A percentile compares a stretch with the other conserved stretches of the same genome.
Evolutionary conservation across 1,140 invertebrate species (phyloP).

Genomic region (Lasioglossum albipes): DNA sequence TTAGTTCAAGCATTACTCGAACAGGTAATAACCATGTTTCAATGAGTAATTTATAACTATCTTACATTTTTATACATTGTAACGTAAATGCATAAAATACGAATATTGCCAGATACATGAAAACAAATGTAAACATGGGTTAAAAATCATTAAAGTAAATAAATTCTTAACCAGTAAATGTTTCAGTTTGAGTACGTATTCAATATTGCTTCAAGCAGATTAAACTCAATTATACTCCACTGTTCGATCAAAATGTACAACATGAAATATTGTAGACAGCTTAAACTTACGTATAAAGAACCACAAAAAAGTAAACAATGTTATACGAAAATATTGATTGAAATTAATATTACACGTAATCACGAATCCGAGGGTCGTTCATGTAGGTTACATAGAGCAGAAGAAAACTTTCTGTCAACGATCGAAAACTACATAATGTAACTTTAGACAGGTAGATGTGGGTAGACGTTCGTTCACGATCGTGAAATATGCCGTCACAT

Average conservation of each 20-base stretch:
- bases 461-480: not conserved
- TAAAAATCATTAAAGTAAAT: not conserved
- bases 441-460: not conserved
- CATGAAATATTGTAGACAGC: not conserved
- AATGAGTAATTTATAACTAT: not conserved
- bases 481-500: not conserved
- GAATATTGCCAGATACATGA: not conserved
- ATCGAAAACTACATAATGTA: constrained; percentile 7
- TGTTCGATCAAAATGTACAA: not conserved
- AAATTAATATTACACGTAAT: constrained; percentile 16
- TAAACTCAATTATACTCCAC: not conserved
- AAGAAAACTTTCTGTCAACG: constrained; percentile 1
- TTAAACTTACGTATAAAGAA: constrained; percentile 3
- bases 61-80: not conserved
- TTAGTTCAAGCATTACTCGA: not conserved
- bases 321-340: constrained; percentile 20
- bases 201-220: not conserved
- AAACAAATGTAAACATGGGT: not conserved
- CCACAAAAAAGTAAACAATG: not conserved
- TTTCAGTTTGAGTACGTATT: not conserved
- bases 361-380: not conserved
- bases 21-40: no score
- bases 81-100: constrained; percentile 1
- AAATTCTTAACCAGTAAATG: not conserved
- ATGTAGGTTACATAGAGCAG: constrained; percentile 15